A percentile compares a stretch with the other conserved stretches of the same genome.
These are phyloP conservation scores for Graptemys geographica DNA, from an alignment of 2,797 vertebrate genomes.

Conservation along the genomic window DNA sequence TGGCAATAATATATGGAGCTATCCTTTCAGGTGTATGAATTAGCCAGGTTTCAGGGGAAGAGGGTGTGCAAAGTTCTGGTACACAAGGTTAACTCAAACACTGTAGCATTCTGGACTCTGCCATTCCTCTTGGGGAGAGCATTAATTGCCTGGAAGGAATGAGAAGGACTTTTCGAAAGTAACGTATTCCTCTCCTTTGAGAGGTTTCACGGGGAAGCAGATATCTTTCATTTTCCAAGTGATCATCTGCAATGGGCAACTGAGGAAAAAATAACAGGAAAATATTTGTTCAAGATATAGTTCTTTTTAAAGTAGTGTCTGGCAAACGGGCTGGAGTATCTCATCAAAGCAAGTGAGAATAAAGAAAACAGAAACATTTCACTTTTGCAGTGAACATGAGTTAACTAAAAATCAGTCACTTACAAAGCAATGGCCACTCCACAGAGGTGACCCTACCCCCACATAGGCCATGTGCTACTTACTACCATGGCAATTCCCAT, in stretches of 20 bases:
- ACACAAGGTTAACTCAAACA: rapidly evolving
- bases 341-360: neutral
- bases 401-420: slow-evolving; percentile 54
- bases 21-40: rapidly evolving
- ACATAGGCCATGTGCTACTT: neutral
- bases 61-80: rapidly evolving
- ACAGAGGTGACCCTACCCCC: neutral
- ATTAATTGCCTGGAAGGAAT: neutral
- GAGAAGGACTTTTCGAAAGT: neutral
- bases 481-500: neutral
- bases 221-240: neutral
- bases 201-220: neutral
- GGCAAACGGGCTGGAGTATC: neutral
- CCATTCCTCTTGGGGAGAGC: rapidly evolving
- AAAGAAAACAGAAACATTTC: slow-evolving; percentile 22
- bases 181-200: neutral
- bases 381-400: slow-evolving; percentile 57
- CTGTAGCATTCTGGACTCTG: rapidly evolving
- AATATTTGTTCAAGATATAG: neutral
- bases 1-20: neutral
- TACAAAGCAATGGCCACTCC: neutral
- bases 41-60: rapidly evolving
- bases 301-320: neutral
- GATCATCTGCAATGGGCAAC: neutral
- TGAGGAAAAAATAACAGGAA: neutral